A percentile compares a stretch with the other conserved stretches of the same genome.
Evolutionary conservation across 2,113 vertebrate species (phyloP).

Genomic region (Hemiprocne comata): DNA sequence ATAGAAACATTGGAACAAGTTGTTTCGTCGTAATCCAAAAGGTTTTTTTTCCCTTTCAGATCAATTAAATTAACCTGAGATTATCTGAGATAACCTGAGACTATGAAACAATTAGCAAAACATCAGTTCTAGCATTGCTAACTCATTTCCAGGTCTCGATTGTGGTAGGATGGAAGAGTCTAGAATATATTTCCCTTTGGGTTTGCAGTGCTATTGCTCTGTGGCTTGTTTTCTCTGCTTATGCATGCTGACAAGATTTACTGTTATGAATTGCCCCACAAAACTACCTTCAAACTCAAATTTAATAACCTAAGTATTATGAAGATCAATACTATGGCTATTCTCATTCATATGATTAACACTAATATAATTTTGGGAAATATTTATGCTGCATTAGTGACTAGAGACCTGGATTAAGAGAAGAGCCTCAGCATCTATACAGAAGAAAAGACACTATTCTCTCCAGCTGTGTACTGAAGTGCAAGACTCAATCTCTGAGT

Average conservation of each 20-base stretch:
- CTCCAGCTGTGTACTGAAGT: slow-evolving; percentile 12
- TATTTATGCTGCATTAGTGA: slow-evolving; percentile 43
- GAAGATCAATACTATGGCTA: slow-evolving; percentile 62
- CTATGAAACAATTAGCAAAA: background rate
- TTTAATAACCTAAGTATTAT: slow-evolving; percentile 62
- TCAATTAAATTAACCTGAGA: background rate
- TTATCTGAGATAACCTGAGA: background rate
- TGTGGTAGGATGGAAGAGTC: background rate
- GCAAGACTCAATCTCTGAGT: background rate
- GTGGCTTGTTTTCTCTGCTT: slow-evolving; percentile 43
- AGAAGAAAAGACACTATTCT: background rate
- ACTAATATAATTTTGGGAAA: slow-evolving; percentile 44
- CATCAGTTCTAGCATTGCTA: background rate
- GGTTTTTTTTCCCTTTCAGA: background rate
- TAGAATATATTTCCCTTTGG: slow-evolving; percentile 25
- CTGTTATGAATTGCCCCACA: slow-evolving; percentile 25
- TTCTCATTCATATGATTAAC: slow-evolving; percentile 62
- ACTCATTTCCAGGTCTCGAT: background rate
- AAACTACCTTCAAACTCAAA: slow-evolving; percentile 61
- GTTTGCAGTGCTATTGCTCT: slow-evolving; percentile 40
- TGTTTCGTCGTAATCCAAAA: fast-evolving
- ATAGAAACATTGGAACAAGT: background rate
- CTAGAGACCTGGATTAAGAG: slow-evolving; percentile 47
- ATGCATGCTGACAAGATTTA: slow-evolving; percentile 42
- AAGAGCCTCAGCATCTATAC: background rate